Conservation (phyloP, 2,888 invertebrate genomes). For the Mermis nigrescens region DNA sequence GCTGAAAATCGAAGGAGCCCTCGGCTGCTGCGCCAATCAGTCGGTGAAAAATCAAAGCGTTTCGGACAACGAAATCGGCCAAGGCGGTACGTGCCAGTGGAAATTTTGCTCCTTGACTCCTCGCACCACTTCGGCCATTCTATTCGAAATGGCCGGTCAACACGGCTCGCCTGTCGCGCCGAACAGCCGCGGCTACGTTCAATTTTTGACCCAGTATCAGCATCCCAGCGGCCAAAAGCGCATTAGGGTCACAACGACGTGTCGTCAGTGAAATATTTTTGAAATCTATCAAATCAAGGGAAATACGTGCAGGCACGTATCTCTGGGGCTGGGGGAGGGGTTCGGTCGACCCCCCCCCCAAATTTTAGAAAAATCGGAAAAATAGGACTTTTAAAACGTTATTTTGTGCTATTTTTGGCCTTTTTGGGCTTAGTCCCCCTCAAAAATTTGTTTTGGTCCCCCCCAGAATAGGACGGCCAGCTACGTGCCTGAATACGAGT, state of each 20-base stretch:
- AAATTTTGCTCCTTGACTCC: slow-evolving; percentile 86
- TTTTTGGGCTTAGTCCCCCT: too few relatives aligned
- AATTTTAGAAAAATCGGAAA: too few relatives aligned
- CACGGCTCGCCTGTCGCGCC: slow-evolving; percentile 77
- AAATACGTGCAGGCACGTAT: too few relatives aligned
- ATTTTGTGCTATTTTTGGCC: too few relatives aligned
- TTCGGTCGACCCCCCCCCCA: too few relatives aligned
- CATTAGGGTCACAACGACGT: slow-evolving; percentile 84
- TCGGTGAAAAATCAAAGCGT: slow-evolving; percentile 77
- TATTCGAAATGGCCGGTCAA: slow-evolving; percentile 80
- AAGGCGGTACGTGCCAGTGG: slow-evolving; percentile 95
- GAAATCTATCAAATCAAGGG: background rate
- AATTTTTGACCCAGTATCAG: slow-evolving; percentile 94
- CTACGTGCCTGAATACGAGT: too few relatives aligned
- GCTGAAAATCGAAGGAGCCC: slow-evolving; percentile 78
- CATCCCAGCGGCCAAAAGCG: slow-evolving; percentile 84
- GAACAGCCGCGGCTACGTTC: slow-evolving; percentile 85
- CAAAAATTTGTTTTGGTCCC: too few relatives aligned
- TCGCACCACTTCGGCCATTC: slow-evolving; percentile 71
- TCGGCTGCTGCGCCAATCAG: slow-evolving; percentile 83
- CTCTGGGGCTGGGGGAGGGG: too few relatives aligned
- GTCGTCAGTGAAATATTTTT: slow-evolving; percentile 53
- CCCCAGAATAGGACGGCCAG: too few relatives aligned
- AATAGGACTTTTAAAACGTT: too few relatives aligned
- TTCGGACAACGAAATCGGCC: slow-evolving; percentile 87